A percentile compares a stretch with the other conserved stretches of the same genome.
phyloP scores from a whole-genome alignment of 2,113 vertebrate genomes.

The Colistium nudipinnis region DNA sequence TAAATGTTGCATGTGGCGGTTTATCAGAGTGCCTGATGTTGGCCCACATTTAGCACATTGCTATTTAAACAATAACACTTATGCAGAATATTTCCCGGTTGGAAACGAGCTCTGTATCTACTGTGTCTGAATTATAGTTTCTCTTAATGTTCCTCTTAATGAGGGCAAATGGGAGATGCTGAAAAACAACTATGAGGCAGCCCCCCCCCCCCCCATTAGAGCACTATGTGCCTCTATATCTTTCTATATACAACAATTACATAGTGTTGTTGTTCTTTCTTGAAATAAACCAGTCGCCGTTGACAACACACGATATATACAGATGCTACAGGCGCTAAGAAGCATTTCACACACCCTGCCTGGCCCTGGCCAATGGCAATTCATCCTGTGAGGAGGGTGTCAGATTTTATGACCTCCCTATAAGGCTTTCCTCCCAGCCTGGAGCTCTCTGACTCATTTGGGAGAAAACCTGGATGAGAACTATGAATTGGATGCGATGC shows the following conservation, averaged over 20 bases:
- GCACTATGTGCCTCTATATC: background rate
- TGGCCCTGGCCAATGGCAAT: constrained; percentile 66
- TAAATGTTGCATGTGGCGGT: background rate
- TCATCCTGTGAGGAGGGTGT: constrained; percentile 58
- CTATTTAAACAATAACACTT: background rate
- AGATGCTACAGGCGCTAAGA: constrained; percentile 15
- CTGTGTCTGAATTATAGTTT: background rate
- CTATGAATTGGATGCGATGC: constrained; percentile 55
- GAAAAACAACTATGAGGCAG: constrained; percentile 14
- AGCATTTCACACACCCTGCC: constrained; percentile 30
- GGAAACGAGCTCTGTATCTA: background rate
- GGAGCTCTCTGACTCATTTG: constrained; percentile 44
- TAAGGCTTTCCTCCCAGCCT: constrained; percentile 56
- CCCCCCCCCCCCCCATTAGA: constrained; percentile 16
- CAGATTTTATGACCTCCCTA: constrained; percentile 70
- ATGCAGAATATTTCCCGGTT: background rate
- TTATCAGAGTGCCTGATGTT: background rate
- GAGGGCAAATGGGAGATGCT: constrained; percentile 20
- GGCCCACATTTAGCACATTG: background rate
- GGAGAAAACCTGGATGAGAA: constrained; percentile 59
- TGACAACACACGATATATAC: background rate
- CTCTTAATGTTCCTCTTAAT: constrained; percentile 9
- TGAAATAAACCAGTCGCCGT: constrained; percentile 24
- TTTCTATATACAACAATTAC: constrained; percentile 12
- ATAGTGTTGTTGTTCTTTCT: constrained; percentile 33